Percentiles rank a stretch among this genome's conserved stretches.
These are phyloP conservation scores for Habroteleia sp. DNA, from an alignment of 2,888 invertebrate genomes.

Conservation along the genomic window DNA sequence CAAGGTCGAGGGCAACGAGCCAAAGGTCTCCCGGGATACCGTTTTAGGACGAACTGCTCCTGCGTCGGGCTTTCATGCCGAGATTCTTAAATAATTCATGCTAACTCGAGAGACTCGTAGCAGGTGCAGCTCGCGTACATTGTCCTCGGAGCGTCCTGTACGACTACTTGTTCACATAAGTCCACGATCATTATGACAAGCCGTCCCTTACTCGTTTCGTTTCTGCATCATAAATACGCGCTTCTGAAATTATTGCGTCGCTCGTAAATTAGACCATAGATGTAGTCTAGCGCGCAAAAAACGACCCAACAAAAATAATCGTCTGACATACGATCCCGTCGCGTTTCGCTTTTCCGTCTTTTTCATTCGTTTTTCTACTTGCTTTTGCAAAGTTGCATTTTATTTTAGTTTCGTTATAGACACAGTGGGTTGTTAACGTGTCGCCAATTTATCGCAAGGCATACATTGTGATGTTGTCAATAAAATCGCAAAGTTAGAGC, in stretches of 20 bases:
- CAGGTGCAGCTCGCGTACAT: constrained; percentile 62
- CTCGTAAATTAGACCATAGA: constrained; percentile 38
- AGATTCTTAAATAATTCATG: constrained; percentile 71
- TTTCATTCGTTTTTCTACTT: not conserved
- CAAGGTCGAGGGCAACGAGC: constrained; percentile 65
- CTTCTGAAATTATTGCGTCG: constrained; percentile 38
- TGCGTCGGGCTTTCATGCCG: constrained; percentile 51
- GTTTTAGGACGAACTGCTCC: constrained; percentile 66
- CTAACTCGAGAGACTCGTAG: constrained; percentile 49
- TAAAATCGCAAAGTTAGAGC: constrained; percentile 26
- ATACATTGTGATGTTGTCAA: constrained; percentile 18
- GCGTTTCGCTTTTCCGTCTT: not conserved
- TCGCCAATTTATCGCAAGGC: constrained; percentile 21
- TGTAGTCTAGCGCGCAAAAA: constrained; percentile 7
- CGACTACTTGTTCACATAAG: constrained; percentile 53
- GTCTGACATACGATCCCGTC: constrained; percentile 9
- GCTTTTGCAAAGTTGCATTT: not conserved
- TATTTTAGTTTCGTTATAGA: constrained; percentile 7
- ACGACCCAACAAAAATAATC: constrained; percentile 10
- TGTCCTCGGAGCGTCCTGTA: constrained; percentile 39
- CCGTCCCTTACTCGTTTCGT: constrained; percentile 34
- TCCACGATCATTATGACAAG: constrained; percentile 49
- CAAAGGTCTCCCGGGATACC: constrained; percentile 63
- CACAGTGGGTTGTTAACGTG: constrained; percentile 23
- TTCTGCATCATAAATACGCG: constrained; percentile 35